These are phyloP conservation scores for Decapterus maruadsi DNA, from an alignment of 2,797 vertebrate genomes.

Conservation along the genomic window DNA sequence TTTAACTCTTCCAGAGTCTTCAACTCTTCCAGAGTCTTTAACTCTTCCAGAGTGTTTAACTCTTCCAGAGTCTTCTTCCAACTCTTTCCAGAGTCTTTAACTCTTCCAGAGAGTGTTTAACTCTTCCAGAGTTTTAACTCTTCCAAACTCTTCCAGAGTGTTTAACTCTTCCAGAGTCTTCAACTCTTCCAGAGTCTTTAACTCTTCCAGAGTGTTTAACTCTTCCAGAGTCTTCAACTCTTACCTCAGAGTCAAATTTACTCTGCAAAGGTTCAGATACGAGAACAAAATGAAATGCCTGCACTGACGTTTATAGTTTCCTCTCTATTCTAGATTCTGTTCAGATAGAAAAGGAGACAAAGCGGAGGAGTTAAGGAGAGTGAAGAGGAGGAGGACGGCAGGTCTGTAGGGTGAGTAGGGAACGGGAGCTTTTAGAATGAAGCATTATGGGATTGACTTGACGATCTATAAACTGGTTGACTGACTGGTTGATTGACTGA, in stretches of 20 bases:
- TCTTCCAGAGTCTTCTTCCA: constrained; percentile 61
- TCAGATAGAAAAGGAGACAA: constrained; percentile 66
- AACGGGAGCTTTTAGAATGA: constrained; percentile 83
- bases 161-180: constrained; percentile 61
- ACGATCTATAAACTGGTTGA: constrained; percentile 77
- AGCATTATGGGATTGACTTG: constrained; percentile 84
- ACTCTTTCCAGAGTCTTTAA: too few relatives aligned
- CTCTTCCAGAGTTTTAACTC: constrained; percentile 62
- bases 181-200: constrained; percentile 62
- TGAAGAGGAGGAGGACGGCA: constrained; percentile 79
- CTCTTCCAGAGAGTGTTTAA: constrained; percentile 62
- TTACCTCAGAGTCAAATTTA: constrained; percentile 62
- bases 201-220: too few relatives aligned
- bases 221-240: constrained; percentile 61
- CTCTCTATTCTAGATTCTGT: constrained; percentile 76
- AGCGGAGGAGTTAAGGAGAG: constrained; percentile 73
- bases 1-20: constrained; percentile 62
- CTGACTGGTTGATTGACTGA: constrained; percentile 83
- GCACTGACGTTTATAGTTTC: constrained; percentile 57
- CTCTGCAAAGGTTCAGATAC: constrained; percentile 61
- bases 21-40: constrained; percentile 62
- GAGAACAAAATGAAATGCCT: constrained; percentile 42
- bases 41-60: too few relatives aligned
- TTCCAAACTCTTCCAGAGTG: constrained; percentile 61
- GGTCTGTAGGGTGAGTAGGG: constrained; percentile 88